Conservation (phyloP, 2,888 invertebrate genomes). For the Carcina quercana region DNA sequence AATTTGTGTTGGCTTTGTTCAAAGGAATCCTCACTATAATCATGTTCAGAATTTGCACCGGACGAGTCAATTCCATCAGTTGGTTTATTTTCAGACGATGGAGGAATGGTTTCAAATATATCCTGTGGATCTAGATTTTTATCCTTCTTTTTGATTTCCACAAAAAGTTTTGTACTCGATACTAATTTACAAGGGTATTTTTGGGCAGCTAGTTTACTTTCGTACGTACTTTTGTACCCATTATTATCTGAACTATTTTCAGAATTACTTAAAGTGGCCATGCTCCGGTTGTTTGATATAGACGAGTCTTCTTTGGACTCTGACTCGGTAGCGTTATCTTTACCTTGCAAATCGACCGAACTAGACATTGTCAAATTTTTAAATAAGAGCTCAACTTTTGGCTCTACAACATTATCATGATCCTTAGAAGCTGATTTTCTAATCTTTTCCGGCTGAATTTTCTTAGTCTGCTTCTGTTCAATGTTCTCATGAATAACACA, state of each 20-base stretch:
- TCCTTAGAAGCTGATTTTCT: constrained; percentile 3
- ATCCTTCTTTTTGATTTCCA: constrained; percentile 7
- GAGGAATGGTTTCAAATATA: no score
- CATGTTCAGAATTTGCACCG: constrained; percentile 41
- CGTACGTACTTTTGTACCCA: no score
- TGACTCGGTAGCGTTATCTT: constrained; percentile 21
- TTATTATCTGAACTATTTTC: no score
- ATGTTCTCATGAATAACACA: constrained; percentile 50
- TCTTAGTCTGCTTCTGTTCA: constrained; percentile 28
- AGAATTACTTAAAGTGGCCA: constrained; percentile 21
- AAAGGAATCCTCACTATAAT: constrained; percentile 42
- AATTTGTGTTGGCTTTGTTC: constrained; percentile 26
- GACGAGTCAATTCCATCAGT: constrained; percentile 30
- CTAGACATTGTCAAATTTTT: constrained; percentile 50
- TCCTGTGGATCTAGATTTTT: constrained; percentile 5
- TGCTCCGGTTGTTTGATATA: constrained; percentile 20
- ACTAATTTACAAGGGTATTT: no score
- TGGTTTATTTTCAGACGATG: no score
- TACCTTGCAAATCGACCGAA: constrained; percentile 31
- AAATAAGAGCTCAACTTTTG: constrained; percentile 48
- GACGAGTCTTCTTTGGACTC: constrained; percentile 27
- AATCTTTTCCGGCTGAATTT: constrained; percentile 6
- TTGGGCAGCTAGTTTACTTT: no score
- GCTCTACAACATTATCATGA: constrained; percentile 20
- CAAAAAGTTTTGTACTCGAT: no score